Conservation (phyloP, 2,797 vertebrate species). For the Acrossocheilus wenchowensis region DNA sequence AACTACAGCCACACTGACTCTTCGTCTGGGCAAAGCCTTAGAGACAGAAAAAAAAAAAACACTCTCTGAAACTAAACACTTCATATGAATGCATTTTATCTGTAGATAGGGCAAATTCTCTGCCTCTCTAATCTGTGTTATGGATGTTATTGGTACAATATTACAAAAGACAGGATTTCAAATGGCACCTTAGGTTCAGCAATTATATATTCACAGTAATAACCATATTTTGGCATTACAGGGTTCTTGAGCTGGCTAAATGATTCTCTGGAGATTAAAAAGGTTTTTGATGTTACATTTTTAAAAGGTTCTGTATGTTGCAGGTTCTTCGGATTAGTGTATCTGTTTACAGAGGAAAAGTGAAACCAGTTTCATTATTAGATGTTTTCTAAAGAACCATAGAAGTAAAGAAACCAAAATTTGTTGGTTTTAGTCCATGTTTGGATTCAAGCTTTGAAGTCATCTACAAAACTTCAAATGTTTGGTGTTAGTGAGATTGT, state of each 20-base stretch:
- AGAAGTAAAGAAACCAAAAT: not conserved
- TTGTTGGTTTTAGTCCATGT: not conserved
- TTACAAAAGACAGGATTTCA: not conserved
- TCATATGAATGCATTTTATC: not conserved
- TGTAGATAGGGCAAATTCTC: not conserved
- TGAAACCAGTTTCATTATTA: not conserved
- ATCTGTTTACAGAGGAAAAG: not conserved
- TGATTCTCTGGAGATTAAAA: not conserved
- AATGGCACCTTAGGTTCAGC: not conserved
- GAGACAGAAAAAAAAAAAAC: not conserved
- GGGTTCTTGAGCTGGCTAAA: too few relatives aligned
- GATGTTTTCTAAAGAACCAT: not conserved
- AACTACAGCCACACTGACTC: conserved; percentile 97
- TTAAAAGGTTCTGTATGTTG: not conserved
- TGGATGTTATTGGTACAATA: not conserved
- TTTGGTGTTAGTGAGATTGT: not conserved
- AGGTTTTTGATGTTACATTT: not conserved
- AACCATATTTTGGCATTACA: not conserved
- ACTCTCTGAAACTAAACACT: not conserved
- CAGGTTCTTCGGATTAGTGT: not conserved
- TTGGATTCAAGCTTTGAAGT: not conserved
- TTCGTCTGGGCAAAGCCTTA: conserved; percentile 93
- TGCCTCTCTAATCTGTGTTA: not conserved
- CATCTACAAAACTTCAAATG: not conserved
- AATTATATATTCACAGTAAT: not conserved